Conservation (phyloP, 2,113 vertebrate species). For the Prolemur simus region DNA sequence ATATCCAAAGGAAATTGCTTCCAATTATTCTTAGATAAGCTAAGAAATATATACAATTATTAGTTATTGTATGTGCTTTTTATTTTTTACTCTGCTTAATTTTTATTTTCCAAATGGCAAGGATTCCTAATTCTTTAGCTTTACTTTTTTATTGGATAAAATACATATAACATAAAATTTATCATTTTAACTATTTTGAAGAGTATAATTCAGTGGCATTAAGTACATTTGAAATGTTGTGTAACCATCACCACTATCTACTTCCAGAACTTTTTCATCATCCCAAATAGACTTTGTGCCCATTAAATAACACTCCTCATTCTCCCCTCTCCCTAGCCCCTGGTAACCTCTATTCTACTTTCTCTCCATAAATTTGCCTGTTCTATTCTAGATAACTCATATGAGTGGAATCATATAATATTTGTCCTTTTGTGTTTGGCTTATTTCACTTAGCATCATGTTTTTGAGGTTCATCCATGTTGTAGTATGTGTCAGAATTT, state of each 20-base stretch:
- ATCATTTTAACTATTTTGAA: neutral
- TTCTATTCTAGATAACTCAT: neutral
- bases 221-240: neutral
- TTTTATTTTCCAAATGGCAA: neutral
- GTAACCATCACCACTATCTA: neutral
- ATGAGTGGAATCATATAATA: neutral
- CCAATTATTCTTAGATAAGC: neutral
- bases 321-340: neutral
- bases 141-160: neutral
- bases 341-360: neutral
- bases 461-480: neutral
- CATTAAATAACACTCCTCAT: neutral
- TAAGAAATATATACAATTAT: constrained; percentile 19
- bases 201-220: neutral
- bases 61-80: neutral
- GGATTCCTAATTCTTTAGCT: neutral
- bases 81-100: neutral
- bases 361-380: neutral
- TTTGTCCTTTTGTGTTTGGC: neutral
- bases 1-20: neutral
- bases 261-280: neutral
- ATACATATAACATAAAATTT: neutral
- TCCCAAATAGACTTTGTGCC: neutral
- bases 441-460: neutral
- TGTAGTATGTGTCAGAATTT: constrained; percentile 13